Percentiles rank a stretch among this genome's conserved stretches.
phyloP scores from a whole-genome alignment of 2,888 invertebrate species.

The Volucella inflata region DNA sequence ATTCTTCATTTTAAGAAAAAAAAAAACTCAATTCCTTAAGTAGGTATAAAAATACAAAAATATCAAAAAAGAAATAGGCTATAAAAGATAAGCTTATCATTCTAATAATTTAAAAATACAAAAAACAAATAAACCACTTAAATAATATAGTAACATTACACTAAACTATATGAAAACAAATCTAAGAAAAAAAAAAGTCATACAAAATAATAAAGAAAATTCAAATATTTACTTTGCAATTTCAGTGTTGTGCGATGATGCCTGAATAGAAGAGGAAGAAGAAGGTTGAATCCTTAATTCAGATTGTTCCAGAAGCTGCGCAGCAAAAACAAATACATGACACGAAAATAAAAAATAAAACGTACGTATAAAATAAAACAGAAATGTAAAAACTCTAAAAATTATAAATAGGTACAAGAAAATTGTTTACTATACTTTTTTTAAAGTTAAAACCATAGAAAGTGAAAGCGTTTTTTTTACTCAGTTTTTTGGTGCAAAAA shows the following conservation, averaged over 20 bases:
- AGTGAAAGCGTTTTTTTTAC: conserved; percentile 50
- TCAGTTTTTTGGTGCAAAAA: conserved; percentile 76
- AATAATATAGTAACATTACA: background rate
- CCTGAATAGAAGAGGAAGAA: conserved; percentile 85
- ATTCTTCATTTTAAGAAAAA: no score
- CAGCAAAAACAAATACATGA: conserved; percentile 85
- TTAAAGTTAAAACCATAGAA: conserved; percentile 15
- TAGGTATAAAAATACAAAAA: no score
- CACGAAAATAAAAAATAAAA: conserved; percentile 76
- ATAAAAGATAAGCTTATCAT: no score
- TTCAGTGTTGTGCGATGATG: conserved; percentile 85
- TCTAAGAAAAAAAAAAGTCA: conserved; percentile 70
- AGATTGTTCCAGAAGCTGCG: conserved; percentile 89
- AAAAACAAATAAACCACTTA: no score
- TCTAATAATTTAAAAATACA: no score
- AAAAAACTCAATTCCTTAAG: no score
- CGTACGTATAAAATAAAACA: conserved; percentile 80
- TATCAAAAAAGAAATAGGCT: no score
- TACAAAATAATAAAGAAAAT: conserved; percentile 80
- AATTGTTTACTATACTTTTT: conserved; percentile 23
- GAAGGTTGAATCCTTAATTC: conserved; percentile 84
- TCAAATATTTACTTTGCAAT: conserved; percentile 87
- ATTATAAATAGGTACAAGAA: conserved; percentile 55
- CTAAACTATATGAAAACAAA: conserved; percentile 1
- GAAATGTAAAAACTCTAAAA: conserved; percentile 74